phyloP scores from a whole-genome alignment of 2,888 invertebrate genomes.

The Sericinus montela region DNA sequence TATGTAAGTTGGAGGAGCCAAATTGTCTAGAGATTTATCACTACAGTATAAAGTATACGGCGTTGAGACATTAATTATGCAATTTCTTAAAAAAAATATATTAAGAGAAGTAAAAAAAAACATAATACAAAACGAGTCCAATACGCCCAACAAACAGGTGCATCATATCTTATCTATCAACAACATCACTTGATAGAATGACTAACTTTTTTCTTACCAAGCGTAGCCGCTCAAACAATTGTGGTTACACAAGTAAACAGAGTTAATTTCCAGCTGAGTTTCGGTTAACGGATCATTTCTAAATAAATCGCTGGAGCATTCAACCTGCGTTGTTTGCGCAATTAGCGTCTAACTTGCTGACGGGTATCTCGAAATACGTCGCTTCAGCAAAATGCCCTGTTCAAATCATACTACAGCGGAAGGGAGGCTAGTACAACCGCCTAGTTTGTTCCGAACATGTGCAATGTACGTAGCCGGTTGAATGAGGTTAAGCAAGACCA shows the following conservation, averaged over 20 bases:
- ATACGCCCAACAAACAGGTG: conserved; percentile 5
- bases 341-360: conserved; percentile 34
- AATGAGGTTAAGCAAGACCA: conserved; percentile 17
- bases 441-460: conserved; percentile 3
- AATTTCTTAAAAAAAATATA: no score
- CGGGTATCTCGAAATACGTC: conserved; percentile 29
- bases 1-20: no score
- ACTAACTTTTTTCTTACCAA: conserved; percentile 2
- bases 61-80: no score
- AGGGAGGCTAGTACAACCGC: conserved; percentile 2
- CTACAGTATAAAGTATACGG: no score
- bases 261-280: conserved; percentile 22
- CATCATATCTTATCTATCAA: conserved; percentile 7
- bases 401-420: conserved; percentile 29
- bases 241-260: conserved; percentile 13
- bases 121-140: no score
- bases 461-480: no score
- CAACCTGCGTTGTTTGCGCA: conserved; percentile 37
- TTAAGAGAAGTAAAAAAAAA: no score
- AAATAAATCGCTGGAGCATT: conserved; percentile 26
- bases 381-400: conserved; percentile 36
- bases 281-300: conserved; percentile 25
- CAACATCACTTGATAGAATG: conserved; percentile 7
- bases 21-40: no score
- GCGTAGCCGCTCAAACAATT: conserved; percentile 5